Conservation (phyloP, 2,888 invertebrate species). For the Ichneumoninae sp. region DNA sequence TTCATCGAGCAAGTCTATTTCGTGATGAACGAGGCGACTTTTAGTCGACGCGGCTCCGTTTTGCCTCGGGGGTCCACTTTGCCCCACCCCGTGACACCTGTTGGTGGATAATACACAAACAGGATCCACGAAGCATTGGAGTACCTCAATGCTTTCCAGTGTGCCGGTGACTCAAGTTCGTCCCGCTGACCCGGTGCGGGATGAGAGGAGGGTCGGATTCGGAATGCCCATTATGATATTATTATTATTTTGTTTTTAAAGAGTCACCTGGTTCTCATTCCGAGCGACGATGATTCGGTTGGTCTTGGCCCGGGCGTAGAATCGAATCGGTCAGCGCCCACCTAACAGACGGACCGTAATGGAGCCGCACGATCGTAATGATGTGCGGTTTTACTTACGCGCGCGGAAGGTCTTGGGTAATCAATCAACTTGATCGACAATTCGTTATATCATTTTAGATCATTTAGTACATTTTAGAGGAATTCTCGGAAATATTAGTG, state of each 20-base stretch:
- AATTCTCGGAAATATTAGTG: neutral
- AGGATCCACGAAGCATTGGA: neutral
- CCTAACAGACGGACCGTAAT: neutral
- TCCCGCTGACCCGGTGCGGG: conserved; percentile 46
- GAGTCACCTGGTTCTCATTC: neutral
- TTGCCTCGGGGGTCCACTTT: neutral
- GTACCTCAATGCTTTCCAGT: neutral
- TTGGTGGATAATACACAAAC: neutral
- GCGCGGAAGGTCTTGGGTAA: neutral
- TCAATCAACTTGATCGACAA: neutral
- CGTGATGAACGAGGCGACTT: neutral
- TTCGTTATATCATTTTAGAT: neutral
- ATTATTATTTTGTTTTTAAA: neutral
- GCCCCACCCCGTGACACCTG: neutral
- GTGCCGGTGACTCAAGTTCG: conserved; percentile 41
- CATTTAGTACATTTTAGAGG: neutral
- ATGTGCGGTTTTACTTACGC: neutral
- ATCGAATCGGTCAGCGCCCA: neutral
- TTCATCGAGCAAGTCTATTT: neutral
- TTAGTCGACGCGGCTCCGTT: neutral
- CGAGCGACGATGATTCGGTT: neutral
- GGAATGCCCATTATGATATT: neutral
- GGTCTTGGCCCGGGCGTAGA: neutral
- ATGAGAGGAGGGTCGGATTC: neutral
- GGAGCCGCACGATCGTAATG: neutral